Percentiles rank a stretch among this genome's conserved stretches.
phyloP scores from a whole-genome alignment of 2,113 vertebrate species.

The Oxyruncus cristatus region DNA sequence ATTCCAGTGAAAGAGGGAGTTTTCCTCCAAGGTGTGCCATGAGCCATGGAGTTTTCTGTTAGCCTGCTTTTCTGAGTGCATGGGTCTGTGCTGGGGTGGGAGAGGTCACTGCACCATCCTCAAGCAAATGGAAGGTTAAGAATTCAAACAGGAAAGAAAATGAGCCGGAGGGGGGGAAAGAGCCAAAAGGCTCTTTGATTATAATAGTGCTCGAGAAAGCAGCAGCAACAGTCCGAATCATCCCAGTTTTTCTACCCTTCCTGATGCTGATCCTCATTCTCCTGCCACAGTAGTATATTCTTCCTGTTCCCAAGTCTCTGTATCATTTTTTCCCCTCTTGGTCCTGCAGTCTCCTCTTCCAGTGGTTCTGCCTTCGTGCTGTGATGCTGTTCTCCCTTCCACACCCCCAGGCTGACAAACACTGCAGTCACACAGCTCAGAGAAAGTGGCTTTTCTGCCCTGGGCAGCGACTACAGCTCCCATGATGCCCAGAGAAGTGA shows the following conservation, averaged over 20 bases:
- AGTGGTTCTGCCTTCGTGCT: rapidly evolving
- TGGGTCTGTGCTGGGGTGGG: not conserved
- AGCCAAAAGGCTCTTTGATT: not conserved
- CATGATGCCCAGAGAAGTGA: not conserved
- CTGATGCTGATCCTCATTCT: not conserved
- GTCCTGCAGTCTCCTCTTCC: not conserved
- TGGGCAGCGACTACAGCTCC: constrained; percentile 35
- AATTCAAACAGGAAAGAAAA: not conserved
- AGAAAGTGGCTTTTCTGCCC: not conserved
- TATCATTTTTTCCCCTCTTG: not conserved
- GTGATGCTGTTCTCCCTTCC: not conserved
- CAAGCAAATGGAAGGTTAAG: not conserved
- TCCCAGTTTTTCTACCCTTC: not conserved
- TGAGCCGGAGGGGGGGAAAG: not conserved
- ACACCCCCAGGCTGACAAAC: rapidly evolving
- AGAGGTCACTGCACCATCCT: not conserved
- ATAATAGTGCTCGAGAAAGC: not conserved
- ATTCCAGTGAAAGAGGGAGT: not conserved
- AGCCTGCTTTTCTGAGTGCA: not conserved
- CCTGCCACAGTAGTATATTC: no score
- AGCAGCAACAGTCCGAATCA: not conserved
- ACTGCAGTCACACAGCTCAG: rapidly evolving
- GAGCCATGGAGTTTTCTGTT: not conserved
- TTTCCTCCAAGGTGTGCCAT: not conserved
- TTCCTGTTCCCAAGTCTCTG: not conserved